Conservation (phyloP, 2,113 vertebrate species). For the Microtus ochrogaster region DNA sequence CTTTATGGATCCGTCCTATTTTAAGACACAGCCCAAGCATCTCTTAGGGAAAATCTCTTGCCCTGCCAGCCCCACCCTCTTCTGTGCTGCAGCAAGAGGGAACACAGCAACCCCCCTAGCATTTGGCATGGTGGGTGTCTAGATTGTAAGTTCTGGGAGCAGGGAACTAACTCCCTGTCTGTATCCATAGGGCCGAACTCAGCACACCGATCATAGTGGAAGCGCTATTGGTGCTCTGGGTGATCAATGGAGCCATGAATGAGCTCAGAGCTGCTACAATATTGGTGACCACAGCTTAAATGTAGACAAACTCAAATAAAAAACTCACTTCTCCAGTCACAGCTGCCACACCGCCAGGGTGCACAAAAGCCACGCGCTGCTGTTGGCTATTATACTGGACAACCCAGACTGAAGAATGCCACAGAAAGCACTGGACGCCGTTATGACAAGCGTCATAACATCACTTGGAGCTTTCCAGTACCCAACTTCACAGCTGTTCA, state of each 20-base stretch:
- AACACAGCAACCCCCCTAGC: not conserved
- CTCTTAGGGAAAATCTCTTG: not conserved
- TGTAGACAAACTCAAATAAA: not conserved
- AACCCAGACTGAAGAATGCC: not conserved
- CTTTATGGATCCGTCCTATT: not conserved
- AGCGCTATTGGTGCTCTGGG: not conserved
- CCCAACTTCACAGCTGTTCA: accelerated
- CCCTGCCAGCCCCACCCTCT: not conserved
- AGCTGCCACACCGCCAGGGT: not conserved
- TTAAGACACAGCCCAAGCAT: not conserved
- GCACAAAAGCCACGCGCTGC: not conserved
- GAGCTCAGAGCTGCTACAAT: not conserved
- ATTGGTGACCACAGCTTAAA: not conserved
- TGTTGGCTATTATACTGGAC: not conserved
- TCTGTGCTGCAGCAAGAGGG: not conserved
- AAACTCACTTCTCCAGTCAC: not conserved
- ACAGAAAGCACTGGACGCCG: not conserved
- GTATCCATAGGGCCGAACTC: not conserved
- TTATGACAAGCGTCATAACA: accelerated
- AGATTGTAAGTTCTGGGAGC: not conserved
- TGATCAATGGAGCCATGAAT: not conserved
- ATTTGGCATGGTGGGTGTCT: not conserved
- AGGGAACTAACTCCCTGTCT: not conserved
- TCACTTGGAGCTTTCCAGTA: not conserved
- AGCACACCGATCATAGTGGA: accelerated